Conservation (phyloP, 2,113 vertebrate genomes). For the Prunella himalayana region DNA sequence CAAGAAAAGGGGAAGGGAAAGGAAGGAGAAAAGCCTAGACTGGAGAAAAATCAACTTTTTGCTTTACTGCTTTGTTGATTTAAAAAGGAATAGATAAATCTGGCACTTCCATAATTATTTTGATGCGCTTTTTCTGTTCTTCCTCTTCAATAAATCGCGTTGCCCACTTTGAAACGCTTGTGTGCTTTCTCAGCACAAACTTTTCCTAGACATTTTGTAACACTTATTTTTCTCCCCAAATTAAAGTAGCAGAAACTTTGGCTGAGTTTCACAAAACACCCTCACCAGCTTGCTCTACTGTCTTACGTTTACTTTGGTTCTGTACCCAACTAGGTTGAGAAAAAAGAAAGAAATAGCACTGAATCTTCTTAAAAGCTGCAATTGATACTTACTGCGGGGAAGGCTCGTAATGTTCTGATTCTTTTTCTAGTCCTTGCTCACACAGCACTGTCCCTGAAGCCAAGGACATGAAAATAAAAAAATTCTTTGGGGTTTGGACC, state of each 20-base stretch:
- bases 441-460: constrained; percentile 34
- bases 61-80: neutral
- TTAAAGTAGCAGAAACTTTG: constrained; percentile 19
- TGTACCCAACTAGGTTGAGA: neutral
- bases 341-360: constrained; percentile 16
- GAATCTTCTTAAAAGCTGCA: constrained; percentile 32
- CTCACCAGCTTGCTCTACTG: constrained; percentile 13
- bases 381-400: constrained; percentile 36
- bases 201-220: constrained; percentile 13
- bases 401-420: constrained; percentile 26
- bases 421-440: constrained; percentile 49
- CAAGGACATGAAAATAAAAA: constrained; percentile 49
- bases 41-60: neutral
- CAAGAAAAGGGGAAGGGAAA: neutral
- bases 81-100: neutral
- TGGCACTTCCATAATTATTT: neutral
- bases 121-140: neutral
- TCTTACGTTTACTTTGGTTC: constrained; percentile 34
- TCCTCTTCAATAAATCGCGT: neutral
- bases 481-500: constrained; percentile 35
- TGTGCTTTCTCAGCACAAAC: constrained; percentile 21
- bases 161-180: neutral
- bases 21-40: neutral
- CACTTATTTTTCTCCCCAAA: constrained; percentile 18
- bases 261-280: constrained; percentile 33